Evolutionary conservation across 2,797 vertebrate genomes (phyloP).

Genomic region (Tadarida brasiliensis): DNA sequence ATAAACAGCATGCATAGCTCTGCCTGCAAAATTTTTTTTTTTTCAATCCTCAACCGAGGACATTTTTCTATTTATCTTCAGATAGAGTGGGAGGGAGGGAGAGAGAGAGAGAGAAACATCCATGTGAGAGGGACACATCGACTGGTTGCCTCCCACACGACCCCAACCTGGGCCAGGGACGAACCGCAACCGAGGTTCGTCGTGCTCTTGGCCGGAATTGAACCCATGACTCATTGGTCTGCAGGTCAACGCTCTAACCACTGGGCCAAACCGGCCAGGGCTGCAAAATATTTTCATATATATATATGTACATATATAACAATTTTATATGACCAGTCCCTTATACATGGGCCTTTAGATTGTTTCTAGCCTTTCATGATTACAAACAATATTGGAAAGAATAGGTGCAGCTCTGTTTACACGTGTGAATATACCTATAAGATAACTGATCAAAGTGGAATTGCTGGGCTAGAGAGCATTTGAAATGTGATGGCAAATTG

Average conservation of each 20-base stretch:
- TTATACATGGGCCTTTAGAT: conserved; percentile 15
- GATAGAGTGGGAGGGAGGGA: no score
- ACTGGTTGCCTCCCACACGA: no score
- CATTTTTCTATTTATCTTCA: no score
- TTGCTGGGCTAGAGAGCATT: background rate
- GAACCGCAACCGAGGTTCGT: no score
- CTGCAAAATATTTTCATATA: background rate
- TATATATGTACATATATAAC: background rate
- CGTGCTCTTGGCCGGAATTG: background rate
- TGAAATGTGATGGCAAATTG: conserved; percentile 18
- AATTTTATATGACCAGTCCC: background rate
- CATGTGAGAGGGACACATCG: no score
- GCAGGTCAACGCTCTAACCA: no score
- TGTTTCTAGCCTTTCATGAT: conserved; percentile 36
- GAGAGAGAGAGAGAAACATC: no score
- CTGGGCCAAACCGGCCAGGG: no score
- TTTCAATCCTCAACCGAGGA: no score
- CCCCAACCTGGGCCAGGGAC: no score
- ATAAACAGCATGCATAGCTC: background rate
- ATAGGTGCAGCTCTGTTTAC: background rate
- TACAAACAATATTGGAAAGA: background rate
- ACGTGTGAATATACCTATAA: background rate
- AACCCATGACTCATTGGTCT: no score
- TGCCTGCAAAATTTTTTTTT: background rate
- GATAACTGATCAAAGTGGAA: background rate